A percentile compares a stretch with the other conserved stretches of the same genome.
Evolutionary conservation across 2,797 vertebrate genomes (phyloP).

Genomic region (Channallabes apus): DNA sequence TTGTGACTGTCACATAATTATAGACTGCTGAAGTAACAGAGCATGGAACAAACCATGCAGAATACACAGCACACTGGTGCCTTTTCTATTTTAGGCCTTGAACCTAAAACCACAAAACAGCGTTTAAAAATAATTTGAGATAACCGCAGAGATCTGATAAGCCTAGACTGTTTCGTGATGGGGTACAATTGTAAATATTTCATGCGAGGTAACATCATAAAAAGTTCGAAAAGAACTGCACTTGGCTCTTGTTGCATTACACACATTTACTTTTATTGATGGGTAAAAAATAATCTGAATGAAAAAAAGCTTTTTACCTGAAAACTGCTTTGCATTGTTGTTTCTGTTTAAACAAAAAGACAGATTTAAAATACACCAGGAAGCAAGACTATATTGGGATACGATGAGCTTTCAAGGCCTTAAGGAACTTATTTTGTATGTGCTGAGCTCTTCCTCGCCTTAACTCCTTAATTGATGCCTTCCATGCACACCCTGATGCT

Average conservation of each 20-base stretch:
- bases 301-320: no score
- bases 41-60: background rate
- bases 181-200: background rate
- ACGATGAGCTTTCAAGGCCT: background rate
- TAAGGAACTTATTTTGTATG: background rate
- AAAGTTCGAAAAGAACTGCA: background rate
- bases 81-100: conserved; percentile 11
- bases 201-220: background rate
- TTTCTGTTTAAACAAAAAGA: background rate
- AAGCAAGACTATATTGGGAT: no score
- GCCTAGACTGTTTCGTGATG: background rate
- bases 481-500: background rate
- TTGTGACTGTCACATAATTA: conserved; percentile 36
- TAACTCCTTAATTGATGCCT: conserved; percentile 2
- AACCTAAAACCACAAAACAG: background rate
- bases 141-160: background rate
- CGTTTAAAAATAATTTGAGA: background rate
- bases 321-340: background rate
- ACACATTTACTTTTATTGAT: background rate
- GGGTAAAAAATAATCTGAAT: background rate
- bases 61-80: background rate
- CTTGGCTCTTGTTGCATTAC: background rate
- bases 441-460: background rate
- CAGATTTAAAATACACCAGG: background rate
- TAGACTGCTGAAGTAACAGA: conserved; percentile 25